Conservation (phyloP, 2,113 vertebrate genomes). For the Lamprotornis superbus region DNA sequence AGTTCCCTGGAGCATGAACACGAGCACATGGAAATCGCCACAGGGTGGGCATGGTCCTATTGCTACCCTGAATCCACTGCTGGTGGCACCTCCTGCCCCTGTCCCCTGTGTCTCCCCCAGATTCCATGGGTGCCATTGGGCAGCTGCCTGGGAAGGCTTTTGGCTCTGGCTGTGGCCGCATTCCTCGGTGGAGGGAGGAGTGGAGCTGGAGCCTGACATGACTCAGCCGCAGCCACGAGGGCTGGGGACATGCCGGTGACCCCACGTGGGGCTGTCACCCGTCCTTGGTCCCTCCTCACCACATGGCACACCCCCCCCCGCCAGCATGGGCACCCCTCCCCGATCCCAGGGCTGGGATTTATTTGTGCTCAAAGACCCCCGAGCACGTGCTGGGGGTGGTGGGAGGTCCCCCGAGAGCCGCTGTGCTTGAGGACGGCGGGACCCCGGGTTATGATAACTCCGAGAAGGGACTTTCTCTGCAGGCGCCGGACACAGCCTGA, state of each 20-base stretch:
- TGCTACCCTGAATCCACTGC: fast-evolving
- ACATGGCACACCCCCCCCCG: not conserved
- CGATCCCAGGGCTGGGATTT: not conserved
- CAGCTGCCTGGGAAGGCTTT: not conserved
- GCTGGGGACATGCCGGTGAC: not conserved
- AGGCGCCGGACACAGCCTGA: not conserved
- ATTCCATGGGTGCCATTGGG: not conserved
- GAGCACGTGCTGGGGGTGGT: fast-evolving
- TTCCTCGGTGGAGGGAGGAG: not conserved
- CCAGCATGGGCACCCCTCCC: fast-evolving
- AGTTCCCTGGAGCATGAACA: fast-evolving
- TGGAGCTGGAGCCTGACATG: not conserved
- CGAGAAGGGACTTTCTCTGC: not conserved
- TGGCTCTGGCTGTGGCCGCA: not conserved
- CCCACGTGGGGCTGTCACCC: not conserved
- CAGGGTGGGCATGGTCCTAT: fast-evolving
- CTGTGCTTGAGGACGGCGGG: fast-evolving
- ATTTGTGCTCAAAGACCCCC: not conserved
- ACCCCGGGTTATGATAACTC: not conserved
- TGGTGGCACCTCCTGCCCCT: not conserved
- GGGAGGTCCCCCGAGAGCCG: not conserved
- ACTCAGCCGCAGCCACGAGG: not conserved
- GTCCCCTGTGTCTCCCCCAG: fast-evolving
- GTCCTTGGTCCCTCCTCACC: not conserved
- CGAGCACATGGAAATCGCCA: fast-evolving